Percentiles rank a stretch among this genome's conserved stretches.
These are phyloP conservation scores for Eulemur macaco DNA, from an alignment of 2,113 vertebrate species.

Conservation along the genomic window DNA sequence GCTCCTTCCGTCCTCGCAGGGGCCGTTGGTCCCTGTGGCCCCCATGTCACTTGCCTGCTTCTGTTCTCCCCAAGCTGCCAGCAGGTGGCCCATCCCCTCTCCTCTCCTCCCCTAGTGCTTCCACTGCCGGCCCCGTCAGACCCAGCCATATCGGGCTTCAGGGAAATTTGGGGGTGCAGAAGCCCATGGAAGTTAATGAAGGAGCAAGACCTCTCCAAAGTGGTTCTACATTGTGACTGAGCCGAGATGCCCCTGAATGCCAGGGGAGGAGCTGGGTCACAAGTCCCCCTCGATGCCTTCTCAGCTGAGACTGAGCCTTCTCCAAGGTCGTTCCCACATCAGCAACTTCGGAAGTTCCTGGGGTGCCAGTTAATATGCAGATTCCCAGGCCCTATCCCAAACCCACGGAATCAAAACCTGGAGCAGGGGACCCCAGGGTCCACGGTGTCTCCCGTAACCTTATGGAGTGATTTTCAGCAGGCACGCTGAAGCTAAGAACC, in stretches of 20 bases:
- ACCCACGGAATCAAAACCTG: background rate
- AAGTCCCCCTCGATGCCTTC: background rate
- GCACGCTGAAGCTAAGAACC: background rate
- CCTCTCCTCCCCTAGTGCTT: accelerated
- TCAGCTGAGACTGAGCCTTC: background rate
- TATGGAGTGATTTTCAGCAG: background rate
- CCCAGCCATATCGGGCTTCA: background rate
- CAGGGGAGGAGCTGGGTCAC: accelerated
- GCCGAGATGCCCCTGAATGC: background rate
- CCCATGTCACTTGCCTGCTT: background rate
- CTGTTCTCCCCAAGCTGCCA: background rate
- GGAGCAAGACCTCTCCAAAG: background rate
- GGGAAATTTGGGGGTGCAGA: background rate
- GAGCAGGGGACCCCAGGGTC: background rate
- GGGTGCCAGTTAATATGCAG: background rate
- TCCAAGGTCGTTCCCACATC: background rate
- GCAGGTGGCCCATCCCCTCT: too few species aligned
- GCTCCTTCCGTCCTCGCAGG: accelerated
- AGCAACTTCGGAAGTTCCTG: background rate
- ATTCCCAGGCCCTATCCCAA: background rate
- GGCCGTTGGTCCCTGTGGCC: background rate
- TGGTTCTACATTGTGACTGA: background rate
- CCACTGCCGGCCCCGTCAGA: background rate
- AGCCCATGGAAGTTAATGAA: background rate
- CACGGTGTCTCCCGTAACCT: background rate